These are phyloP conservation scores for Bombycilla garrulus DNA, from an alignment of 2,113 vertebrate genomes.

Conservation along the genomic window DNA sequence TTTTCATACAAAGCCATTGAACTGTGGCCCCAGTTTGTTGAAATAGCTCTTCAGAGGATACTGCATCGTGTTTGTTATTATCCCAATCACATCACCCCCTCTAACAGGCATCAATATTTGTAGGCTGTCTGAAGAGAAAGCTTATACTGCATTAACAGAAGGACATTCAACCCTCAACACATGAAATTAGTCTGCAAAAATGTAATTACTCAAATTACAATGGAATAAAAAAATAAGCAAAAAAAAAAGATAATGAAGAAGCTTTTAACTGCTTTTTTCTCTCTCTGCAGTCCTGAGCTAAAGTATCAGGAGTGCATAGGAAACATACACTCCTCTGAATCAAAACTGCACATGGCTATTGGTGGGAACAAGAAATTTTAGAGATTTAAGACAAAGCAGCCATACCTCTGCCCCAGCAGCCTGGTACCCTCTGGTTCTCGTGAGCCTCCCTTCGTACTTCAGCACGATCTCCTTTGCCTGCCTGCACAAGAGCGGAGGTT, in stretches of 20 bases:
- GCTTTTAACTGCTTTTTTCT: background rate
- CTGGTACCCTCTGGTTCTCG: slow-evolving; percentile 95
- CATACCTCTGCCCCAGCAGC: slow-evolving; percentile 93
- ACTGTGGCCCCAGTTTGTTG: background rate
- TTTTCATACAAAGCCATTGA: slow-evolving; percentile 2
- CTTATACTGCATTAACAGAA: background rate
- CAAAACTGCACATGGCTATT: background rate
- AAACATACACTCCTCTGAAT: background rate
- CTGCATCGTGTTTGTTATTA: background rate
- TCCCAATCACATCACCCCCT: background rate
- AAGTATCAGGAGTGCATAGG: background rate
- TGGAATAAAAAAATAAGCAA: too few species aligned
- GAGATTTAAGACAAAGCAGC: background rate
- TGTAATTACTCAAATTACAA: background rate
- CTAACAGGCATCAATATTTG: background rate
- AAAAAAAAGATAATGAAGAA: background rate
- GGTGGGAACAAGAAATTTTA: background rate
- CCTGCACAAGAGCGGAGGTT: slow-evolving; percentile 64
- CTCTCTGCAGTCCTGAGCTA: background rate
- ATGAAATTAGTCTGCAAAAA: background rate
- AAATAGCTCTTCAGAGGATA: background rate
- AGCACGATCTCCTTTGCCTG: slow-evolving; percentile 93
- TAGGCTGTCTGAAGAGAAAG: background rate
- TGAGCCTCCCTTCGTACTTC: slow-evolving; percentile 92
- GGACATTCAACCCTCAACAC: background rate